Conservation (phyloP, 2,888 invertebrate genomes). For the Eulithis testata region DNA sequence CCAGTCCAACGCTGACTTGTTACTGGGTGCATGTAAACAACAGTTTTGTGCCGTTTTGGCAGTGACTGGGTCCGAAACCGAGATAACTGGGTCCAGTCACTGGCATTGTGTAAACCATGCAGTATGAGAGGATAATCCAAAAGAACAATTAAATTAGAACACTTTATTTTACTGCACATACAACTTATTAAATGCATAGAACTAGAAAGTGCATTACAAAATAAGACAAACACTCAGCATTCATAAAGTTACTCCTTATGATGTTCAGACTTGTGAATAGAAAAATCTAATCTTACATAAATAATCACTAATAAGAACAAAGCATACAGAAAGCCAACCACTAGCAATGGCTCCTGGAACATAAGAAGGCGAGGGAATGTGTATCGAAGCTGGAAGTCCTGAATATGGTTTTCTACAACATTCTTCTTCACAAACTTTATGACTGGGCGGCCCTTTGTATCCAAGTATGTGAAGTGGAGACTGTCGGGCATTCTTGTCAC, state of each 20-base stretch:
- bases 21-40: too few species aligned
- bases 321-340: conserved; percentile 94
- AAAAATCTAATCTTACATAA: conserved; percentile 98
- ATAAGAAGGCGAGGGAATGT: conserved; percentile 93
- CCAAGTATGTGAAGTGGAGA: conserved; percentile 96
- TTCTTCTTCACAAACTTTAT: conserved; percentile 92
- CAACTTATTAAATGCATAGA: conserved; percentile 61
- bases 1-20: too few species aligned
- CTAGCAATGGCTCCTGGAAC: conserved; percentile 96
- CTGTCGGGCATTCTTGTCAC: conserved; percentile 90
- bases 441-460: conserved; percentile 96
- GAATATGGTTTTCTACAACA: conserved; percentile 98
- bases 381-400: conserved; percentile 96
- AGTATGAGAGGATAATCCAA: too few species aligned
- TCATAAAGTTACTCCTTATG: conserved; percentile 76
- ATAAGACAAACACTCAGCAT: conserved; percentile 39
- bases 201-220: conserved; percentile 55
- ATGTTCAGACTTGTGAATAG: conserved; percentile 90
- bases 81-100: too few species aligned
- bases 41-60: too few species aligned
- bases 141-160: conserved; percentile 42
- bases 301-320: conserved; percentile 96
- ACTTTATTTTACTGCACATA: conserved; percentile 59
- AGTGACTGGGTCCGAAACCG: too few species aligned
- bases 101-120: too few species aligned